A percentile compares a stretch with the other conserved stretches of the same genome.
These are phyloP conservation scores for Plagiodera versicolora DNA, from an alignment of 2,888 invertebrate genomes.

Conservation along the genomic window DNA sequence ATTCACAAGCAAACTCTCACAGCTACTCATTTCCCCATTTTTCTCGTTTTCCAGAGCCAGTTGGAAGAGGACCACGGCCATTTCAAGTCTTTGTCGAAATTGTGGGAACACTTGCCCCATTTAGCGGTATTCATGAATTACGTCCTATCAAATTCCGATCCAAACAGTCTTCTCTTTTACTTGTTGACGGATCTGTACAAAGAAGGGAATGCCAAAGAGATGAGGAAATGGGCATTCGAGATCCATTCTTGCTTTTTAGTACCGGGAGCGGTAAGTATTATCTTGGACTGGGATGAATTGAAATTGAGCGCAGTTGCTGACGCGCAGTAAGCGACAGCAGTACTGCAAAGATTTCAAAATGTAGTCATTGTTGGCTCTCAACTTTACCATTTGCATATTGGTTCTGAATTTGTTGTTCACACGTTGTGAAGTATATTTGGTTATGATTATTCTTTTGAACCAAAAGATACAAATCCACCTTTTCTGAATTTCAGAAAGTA, in stretches of 20 bases:
- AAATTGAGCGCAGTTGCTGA: too few relatives aligned
- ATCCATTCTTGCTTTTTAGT: conserved; percentile 95
- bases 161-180: conserved; percentile 69
- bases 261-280: conserved; percentile 75
- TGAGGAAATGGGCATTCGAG: conserved; percentile 98
- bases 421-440: too few relatives aligned
- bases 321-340: too few relatives aligned
- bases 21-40: too few relatives aligned
- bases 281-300: neutral
- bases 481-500: too few relatives aligned
- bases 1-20: too few relatives aligned
- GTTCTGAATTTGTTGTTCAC: too few relatives aligned
- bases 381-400: too few relatives aligned
- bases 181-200: conserved; percentile 90
- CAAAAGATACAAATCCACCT: too few relatives aligned
- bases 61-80: conserved; percentile 85
- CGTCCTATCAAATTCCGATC: conserved; percentile 81
- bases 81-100: conserved; percentile 80
- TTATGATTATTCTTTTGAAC: too few relatives aligned
- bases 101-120: conserved; percentile 86
- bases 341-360: too few relatives aligned
- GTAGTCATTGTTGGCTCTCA: too few relatives aligned
- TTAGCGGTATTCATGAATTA: conserved; percentile 94
- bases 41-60: conserved; percentile 62
- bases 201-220: conserved; percentile 81